A percentile compares a stretch with the other conserved stretches of the same genome.
Conservation (phyloP, 2,888 invertebrate genomes). For the Drosophila koepferae region DNA sequence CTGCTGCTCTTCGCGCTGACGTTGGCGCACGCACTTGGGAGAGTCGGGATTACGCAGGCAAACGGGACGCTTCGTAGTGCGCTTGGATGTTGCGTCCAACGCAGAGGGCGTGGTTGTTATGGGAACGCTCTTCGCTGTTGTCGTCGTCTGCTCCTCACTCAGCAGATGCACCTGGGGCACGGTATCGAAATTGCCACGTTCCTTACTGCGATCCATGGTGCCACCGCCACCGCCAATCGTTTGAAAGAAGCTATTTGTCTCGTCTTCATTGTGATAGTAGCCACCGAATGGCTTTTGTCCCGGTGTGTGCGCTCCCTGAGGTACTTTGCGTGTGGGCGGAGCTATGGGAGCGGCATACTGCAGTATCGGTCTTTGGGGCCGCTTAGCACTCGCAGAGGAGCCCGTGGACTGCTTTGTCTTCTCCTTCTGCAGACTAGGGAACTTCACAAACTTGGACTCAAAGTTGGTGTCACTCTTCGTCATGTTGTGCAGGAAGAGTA, state of each 20-base stretch:
- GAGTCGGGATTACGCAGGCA: constrained; percentile 83
- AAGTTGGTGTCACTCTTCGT: constrained; percentile 84
- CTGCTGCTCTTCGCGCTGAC: constrained; percentile 82
- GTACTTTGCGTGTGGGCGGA: constrained; percentile 78
- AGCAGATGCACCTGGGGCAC: constrained; percentile 84
- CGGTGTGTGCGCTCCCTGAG: constrained; percentile 58
- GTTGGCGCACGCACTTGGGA: constrained; percentile 82
- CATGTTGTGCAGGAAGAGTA: constrained; percentile 84
- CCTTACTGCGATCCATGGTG: constrained; percentile 38
- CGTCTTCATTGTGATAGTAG: constrained; percentile 79
- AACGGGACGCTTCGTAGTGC: constrained; percentile 82
- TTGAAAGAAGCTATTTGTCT: constrained; percentile 68
- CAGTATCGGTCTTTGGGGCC: constrained; percentile 74
- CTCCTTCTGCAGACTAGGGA: constrained; percentile 84
- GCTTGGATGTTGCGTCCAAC: constrained; percentile 60
- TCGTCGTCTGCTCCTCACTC: constrained; percentile 71
- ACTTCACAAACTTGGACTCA: constrained; percentile 85
- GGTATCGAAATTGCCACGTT: constrained; percentile 78
- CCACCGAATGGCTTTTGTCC: constrained; percentile 71
- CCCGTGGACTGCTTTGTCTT: constrained; percentile 53
- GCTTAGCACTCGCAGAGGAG: constrained; percentile 48
- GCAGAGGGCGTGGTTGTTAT: constrained; percentile 52
- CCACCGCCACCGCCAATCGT: constrained; percentile 41
- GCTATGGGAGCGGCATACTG: constrained; percentile 81
- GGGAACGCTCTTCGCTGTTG: constrained; percentile 43